A percentile compares a stretch with the other conserved stretches of the same genome.
Evolutionary conservation across 2,888 invertebrate genomes (phyloP).

Genomic region (Leptinotarsa rubiginosa): DNA sequence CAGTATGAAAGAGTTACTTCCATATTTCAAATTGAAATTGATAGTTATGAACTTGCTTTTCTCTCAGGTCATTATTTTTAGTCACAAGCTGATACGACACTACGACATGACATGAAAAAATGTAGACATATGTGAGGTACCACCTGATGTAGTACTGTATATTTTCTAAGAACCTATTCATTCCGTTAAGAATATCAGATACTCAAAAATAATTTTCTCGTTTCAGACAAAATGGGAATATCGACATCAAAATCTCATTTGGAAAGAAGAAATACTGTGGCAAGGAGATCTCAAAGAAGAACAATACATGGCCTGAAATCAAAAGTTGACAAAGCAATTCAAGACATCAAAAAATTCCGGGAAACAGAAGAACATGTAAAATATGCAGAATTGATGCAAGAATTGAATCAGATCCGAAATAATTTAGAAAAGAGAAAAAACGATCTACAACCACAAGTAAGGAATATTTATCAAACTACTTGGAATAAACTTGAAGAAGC

Average conservation of each 20-base stretch:
- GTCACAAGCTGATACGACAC: too few species aligned
- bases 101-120: too few species aligned
- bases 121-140: too few species aligned
- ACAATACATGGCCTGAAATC: slow-evolving; percentile 49
- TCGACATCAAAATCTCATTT: slow-evolving; percentile 50
- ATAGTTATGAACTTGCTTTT: too few species aligned
- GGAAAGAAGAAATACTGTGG: slow-evolving; percentile 53
- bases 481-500: slow-evolving; percentile 48
- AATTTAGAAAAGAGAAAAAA: slow-evolving; percentile 44
- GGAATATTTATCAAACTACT: slow-evolving; percentile 46
- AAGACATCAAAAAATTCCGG: slow-evolving; percentile 51
- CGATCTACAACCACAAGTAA: slow-evolving; percentile 52
- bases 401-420: slow-evolving; percentile 45
- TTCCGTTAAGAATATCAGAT: not conserved
- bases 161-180: too few species aligned
- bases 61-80: too few species aligned
- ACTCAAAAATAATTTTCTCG: not conserved
- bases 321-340: slow-evolving; percentile 46
- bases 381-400: slow-evolving; percentile 42
- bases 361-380: slow-evolving; percentile 47
- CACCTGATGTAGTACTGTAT: too few species aligned
- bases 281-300: slow-evolving; percentile 51
- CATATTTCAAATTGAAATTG: too few species aligned
- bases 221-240: slow-evolving; percentile 47
- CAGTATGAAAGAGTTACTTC: too few species aligned